Percentiles rank a stretch among this genome's conserved stretches.
These are phyloP conservation scores for Apoda limacodes DNA, from an alignment of 2,888 invertebrate species.

Conservation along the genomic window DNA sequence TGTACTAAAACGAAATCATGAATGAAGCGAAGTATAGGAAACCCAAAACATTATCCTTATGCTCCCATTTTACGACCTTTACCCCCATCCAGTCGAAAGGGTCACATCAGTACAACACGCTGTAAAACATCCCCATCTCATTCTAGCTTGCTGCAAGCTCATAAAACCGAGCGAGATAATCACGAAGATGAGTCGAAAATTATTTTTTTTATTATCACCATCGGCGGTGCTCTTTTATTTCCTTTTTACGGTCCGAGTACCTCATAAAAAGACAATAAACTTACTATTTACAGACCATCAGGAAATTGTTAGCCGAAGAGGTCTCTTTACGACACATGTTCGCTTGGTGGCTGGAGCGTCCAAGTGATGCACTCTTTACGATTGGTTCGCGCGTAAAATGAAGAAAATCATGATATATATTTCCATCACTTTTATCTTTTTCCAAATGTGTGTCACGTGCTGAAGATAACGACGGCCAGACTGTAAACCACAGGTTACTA, in stretches of 20 bases:
- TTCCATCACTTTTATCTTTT: constrained; percentile 53
- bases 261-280: constrained; percentile 72
- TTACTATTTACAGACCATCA: constrained; percentile 72
- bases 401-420: constrained; percentile 44
- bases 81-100: constrained; percentile 67
- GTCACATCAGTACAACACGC: constrained; percentile 63
- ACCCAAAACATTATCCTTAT: constrained; percentile 70
- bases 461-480: constrained; percentile 29
- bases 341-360: constrained; percentile 43
- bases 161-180: constrained; percentile 62
- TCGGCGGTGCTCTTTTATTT: constrained; percentile 72
- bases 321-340: constrained; percentile 70
- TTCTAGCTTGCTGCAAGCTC: constrained; percentile 34
- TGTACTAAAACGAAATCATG: constrained; percentile 69
- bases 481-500: not conserved
- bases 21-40: constrained; percentile 68
- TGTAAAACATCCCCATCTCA: constrained; percentile 45
- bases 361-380: constrained; percentile 63
- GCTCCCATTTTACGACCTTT: constrained; percentile 70
- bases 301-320: constrained; percentile 71
- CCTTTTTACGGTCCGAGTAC: constrained; percentile 72
- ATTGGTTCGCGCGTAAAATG: constrained; percentile 59
- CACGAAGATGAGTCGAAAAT: constrained; percentile 69
- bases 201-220: constrained; percentile 71
- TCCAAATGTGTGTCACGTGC: constrained; percentile 18